phyloP scores from a whole-genome alignment of 2,113 vertebrate genomes.

The Amphiprion ocellaris region DNA sequence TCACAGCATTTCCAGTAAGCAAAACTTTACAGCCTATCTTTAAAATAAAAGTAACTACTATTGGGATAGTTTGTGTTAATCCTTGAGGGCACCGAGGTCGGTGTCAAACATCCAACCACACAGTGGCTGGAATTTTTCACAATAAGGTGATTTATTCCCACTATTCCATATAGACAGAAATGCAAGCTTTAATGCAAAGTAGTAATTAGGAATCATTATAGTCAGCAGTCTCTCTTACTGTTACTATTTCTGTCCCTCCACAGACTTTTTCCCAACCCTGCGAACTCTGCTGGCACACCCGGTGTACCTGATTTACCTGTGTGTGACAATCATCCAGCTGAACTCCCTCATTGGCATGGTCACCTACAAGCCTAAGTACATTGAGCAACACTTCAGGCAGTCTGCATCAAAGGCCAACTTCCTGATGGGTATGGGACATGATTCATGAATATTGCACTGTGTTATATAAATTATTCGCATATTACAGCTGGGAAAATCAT shows the following conservation, averaged over 20 bases:
- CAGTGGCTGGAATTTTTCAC: no score
- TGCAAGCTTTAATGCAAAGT: no score
- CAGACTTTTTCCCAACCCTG: constrained; percentile 89
- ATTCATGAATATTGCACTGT: background rate
- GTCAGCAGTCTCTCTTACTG: background rate
- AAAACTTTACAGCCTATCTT: no score
- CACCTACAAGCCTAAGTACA: constrained; percentile 91
- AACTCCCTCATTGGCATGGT: constrained; percentile 87
- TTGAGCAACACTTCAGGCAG: constrained; percentile 93
- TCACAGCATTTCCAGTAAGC: no score
- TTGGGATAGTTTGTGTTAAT: no score
- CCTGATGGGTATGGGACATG: constrained; percentile 84
- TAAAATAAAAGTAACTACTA: no score
- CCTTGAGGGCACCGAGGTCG: no score
- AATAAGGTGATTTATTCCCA: background rate
- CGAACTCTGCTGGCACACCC: constrained; percentile 86
- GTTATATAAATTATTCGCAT: constrained; percentile 20
- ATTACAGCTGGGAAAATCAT: constrained; percentile 4
- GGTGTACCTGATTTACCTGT: constrained; percentile 85
- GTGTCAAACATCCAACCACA: no score
- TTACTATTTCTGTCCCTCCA: constrained; percentile 17
- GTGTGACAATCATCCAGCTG: constrained; percentile 82
- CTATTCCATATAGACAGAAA: no score
- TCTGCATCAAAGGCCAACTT: constrained; percentile 89
- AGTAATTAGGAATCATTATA: background rate